Percentiles rank a stretch among this genome's conserved stretches.
Conservation (phyloP, 2,888 invertebrate genomes). For the Timandra comae region DNA sequence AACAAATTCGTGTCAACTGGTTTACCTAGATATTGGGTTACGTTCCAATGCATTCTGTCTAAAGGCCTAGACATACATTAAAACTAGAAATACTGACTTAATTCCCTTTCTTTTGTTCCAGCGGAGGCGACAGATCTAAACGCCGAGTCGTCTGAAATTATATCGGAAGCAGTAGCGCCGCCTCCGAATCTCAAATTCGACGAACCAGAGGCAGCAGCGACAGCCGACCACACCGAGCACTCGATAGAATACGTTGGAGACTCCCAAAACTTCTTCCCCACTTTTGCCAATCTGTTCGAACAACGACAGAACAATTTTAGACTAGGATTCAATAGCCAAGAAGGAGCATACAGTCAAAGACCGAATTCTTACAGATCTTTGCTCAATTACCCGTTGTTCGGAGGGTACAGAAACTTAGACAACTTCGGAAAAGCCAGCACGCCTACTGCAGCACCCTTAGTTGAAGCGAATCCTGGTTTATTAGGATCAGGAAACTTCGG, state of each 20-base stretch:
- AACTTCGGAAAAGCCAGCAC: constrained; percentile 56
- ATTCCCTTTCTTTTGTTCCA: constrained; percentile 44
- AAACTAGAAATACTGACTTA: no score
- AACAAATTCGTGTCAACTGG: constrained; percentile 15
- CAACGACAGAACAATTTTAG: constrained; percentile 75
- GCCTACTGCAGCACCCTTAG: constrained; percentile 53
- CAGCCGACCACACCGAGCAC: constrained; percentile 56
- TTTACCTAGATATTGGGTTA: constrained; percentile 18
- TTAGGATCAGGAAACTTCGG: constrained; percentile 92
- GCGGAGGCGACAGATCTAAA: constrained; percentile 57
- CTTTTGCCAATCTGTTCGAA: constrained; percentile 82
- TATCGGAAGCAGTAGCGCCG: constrained; percentile 59
- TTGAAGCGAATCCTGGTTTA: constrained; percentile 78
- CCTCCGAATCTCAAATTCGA: constrained; percentile 42
- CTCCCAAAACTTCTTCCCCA: constrained; percentile 86
- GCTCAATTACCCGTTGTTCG: constrained; percentile 62
- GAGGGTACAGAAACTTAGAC: constrained; percentile 55
- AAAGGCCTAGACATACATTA: constrained; percentile 8
- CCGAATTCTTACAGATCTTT: constrained; percentile 69
- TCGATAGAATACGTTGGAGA: constrained; percentile 73
- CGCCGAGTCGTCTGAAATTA: constrained; percentile 68
- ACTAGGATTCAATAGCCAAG: constrained; percentile 76
- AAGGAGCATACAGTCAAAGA: constrained; percentile 79
- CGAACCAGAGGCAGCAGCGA: constrained; percentile 40
- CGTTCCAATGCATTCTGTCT: constrained; percentile 10